Evolutionary conservation across 2,797 vertebrate genomes (phyloP).

Genomic region (Ataeniobius toweri): DNA sequence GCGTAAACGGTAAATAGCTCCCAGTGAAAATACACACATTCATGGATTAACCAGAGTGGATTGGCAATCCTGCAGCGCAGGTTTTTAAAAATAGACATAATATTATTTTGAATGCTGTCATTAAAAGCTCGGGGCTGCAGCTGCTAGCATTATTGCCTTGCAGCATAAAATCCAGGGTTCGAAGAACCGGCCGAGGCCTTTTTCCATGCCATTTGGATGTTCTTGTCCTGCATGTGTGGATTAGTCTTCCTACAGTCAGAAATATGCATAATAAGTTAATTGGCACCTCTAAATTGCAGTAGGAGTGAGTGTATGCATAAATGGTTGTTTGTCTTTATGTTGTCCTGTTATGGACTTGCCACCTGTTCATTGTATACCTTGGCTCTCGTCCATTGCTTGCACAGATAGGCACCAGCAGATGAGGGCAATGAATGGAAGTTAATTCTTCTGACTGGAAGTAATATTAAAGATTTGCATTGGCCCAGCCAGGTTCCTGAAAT

Average conservation of each 20-base stretch:
- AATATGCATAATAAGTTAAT: not conserved
- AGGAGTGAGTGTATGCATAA: too few relatives aligned
- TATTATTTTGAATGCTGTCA: not conserved
- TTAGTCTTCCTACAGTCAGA: not conserved
- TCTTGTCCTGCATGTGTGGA: not conserved
- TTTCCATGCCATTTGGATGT: not conserved
- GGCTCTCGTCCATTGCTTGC: too few relatives aligned
- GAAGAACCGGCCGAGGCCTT: not conserved
- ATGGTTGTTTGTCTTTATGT: too few relatives aligned
- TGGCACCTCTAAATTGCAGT: not conserved
- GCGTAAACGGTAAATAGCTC: constrained; percentile 36
- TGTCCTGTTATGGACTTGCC: too few relatives aligned
- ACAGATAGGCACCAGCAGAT: too few relatives aligned
- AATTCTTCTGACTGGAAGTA: not conserved
- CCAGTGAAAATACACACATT: not conserved
- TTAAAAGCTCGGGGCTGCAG: not conserved
- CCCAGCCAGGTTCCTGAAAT: not conserved
- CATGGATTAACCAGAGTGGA: not conserved
- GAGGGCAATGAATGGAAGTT: too few relatives aligned
- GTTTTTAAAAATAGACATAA: too few relatives aligned
- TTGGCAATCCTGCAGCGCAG: not conserved
- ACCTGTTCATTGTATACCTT: too few relatives aligned
- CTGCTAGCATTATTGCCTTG: not conserved
- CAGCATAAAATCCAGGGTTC: not conserved
- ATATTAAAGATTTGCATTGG: not conserved